These are phyloP conservation scores for Tarsius wallacei DNA, from an alignment of 2,797 vertebrate species.

Conservation along the genomic window DNA sequence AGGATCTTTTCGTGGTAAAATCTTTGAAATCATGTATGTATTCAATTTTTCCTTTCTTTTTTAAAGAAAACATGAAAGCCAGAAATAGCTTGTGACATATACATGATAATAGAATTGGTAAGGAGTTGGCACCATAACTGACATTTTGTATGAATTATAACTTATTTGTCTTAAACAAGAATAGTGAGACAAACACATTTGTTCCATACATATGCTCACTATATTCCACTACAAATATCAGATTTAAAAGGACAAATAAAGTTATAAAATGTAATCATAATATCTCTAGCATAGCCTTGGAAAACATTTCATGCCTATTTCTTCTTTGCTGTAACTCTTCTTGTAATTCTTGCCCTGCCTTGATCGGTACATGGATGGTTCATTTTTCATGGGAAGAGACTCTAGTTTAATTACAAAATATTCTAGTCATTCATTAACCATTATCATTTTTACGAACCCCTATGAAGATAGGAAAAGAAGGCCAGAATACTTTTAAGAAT, in stretches of 20 bases:
- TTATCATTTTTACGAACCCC: not conserved
- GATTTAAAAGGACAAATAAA: constrained; percentile 25
- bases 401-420: constrained; percentile 34
- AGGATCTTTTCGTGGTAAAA: not conserved
- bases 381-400: not conserved
- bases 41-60: not conserved
- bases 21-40: not conserved
- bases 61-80: constrained; percentile 26
- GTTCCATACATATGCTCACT: not conserved
- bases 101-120: not conserved
- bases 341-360: not conserved
- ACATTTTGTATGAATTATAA: not conserved
- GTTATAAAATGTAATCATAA: not conserved
- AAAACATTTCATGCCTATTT: not conserved
- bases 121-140: not conserved
- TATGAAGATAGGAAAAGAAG: not conserved
- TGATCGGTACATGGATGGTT: not conserved
- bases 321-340: constrained; percentile 33
- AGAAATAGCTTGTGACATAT: not conserved
- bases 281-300: not conserved
- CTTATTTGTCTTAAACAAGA: constrained; percentile 14
- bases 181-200: not conserved
- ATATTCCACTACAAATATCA: not conserved
- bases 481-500: not conserved
- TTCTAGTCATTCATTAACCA: not conserved